Conservation (phyloP, 2,888 invertebrate genomes). For the Tribolium freemani region DNA sequence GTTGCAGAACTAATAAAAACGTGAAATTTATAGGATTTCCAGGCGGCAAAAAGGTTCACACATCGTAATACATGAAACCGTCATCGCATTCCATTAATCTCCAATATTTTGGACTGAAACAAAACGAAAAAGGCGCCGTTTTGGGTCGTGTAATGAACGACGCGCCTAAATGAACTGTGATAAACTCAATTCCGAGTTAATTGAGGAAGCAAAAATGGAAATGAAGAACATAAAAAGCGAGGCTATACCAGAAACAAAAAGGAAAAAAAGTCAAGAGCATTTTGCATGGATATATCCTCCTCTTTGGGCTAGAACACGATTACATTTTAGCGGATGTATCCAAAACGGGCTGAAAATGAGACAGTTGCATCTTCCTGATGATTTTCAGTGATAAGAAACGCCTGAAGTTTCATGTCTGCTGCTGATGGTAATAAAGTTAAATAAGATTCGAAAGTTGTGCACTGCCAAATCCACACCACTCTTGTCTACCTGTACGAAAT, state of each 20-base stretch:
- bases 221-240: conserved; percentile 26
- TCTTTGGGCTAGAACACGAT: background rate
- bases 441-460: background rate
- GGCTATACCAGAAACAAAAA: conserved; percentile 18
- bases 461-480: conserved; percentile 10
- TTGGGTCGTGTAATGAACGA: conserved; percentile 9
- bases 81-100: conserved; percentile 32
- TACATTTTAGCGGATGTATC: background rate
- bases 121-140: conserved; percentile 14
- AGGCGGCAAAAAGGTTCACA: conserved; percentile 11
- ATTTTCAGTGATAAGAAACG: background rate
- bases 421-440: conserved; percentile 4
- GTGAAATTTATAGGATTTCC: conserved; percentile 13
- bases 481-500: conserved; percentile 28
- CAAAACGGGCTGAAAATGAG: background rate
- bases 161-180: conserved; percentile 33
- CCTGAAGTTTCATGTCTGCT: background rate
- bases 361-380: background rate
- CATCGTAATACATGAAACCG: conserved; percentile 19
- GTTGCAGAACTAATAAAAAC: conserved; percentile 1
- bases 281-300: background rate
- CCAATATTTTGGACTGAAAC: conserved; percentile 9
- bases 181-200: conserved; percentile 31
- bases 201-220: conserved; percentile 36
- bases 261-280: background rate